These are phyloP conservation scores for Trissonchulus sp. DNA, from an alignment of 2,888 invertebrate genomes.

Conservation along the genomic window DNA sequence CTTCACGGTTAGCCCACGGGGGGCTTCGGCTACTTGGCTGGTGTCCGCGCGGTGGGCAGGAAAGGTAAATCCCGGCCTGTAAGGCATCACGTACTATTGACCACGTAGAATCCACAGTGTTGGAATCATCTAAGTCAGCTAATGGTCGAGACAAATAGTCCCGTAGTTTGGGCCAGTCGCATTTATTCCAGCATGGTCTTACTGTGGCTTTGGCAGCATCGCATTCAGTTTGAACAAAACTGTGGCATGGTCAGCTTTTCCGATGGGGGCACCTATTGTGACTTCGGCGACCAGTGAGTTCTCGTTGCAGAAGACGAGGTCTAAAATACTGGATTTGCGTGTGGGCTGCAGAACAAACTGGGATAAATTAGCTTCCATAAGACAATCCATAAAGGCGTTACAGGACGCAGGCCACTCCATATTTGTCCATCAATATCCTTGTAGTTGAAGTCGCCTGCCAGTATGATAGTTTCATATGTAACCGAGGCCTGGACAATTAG, in stretches of 20 bases:
- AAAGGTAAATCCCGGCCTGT: too few relatives aligned
- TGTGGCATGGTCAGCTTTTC: neutral
- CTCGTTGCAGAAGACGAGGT: neutral
- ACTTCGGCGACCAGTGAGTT: neutral
- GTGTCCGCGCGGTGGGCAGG: too few relatives aligned
- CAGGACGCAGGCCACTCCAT: neutral
- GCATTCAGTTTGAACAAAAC: neutral
- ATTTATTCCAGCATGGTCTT: neutral
- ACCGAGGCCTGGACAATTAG: neutral
- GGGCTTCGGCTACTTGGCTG: neutral
- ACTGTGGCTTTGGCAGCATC: neutral
- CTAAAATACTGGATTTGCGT: neutral
- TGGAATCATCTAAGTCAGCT: too few relatives aligned
- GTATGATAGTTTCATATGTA: neutral
- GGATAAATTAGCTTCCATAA: neutral
- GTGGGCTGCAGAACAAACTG: constrained; percentile 2
- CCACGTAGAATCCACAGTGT: too few relatives aligned
- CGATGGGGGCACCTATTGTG: neutral
- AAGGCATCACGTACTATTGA: too few relatives aligned
- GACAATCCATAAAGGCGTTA: neutral
- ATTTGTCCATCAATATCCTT: neutral
- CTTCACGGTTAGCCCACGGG: neutral
- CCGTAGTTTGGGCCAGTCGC: neutral
- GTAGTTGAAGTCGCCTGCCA: constrained; percentile 13
- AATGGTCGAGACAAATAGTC: too few relatives aligned